Evolutionary conservation across 2,113 vertebrate species (phyloP), one percentile per base, ranked within the genome.

Genomic region (Dasyornis broadbenti): DNA sequence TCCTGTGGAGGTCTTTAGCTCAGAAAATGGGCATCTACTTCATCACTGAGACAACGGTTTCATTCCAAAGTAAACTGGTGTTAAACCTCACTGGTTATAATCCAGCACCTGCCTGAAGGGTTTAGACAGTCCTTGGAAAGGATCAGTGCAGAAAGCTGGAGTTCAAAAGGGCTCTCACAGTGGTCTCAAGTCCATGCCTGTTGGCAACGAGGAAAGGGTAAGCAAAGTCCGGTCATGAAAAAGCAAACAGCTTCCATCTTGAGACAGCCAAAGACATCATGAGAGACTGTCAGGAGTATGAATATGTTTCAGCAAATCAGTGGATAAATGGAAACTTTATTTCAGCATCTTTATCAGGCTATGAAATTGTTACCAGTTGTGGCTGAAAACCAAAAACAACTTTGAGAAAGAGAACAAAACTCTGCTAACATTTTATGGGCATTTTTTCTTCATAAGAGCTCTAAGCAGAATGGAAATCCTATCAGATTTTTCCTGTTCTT

Each of bases 21-120:
- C 24, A 44, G 45, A 82, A 89, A 89, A 24, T 23, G 13, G 27
- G 17, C 40, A 47, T 15, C 54, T 65, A 42, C 31, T 40, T 83
- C 33, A 71, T 22, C 35, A 42, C 28, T 26, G 54, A 65, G 23
- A 65, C 5, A 37, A 19, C 0, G 0, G 14, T 27, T 52, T 37
- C 22, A 37, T 52, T 60, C 7, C 45, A 52, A 89, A 87, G 26
- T 42, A 40, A 69, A 40, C 17, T 10, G n/a, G 10, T 35, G 30
- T 57, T 52, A 64, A 71, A 94, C 53, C 7, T 53, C 53, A 28
- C 13, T 24, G 39, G 40, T 40, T 60, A 37, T 35, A 72, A 90
- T 37, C 31, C 45, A 78, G 40, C 26, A 78, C 10, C 16, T 50
- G 13, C 33, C 35, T 73, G 49, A 23, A 85, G 82, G 9, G 17